Evolutionary conservation across 1,140 invertebrate genomes (phyloP), one percentile per base, ranked within the genome.

Genomic region (Gryllus bimaculatus): DNA sequence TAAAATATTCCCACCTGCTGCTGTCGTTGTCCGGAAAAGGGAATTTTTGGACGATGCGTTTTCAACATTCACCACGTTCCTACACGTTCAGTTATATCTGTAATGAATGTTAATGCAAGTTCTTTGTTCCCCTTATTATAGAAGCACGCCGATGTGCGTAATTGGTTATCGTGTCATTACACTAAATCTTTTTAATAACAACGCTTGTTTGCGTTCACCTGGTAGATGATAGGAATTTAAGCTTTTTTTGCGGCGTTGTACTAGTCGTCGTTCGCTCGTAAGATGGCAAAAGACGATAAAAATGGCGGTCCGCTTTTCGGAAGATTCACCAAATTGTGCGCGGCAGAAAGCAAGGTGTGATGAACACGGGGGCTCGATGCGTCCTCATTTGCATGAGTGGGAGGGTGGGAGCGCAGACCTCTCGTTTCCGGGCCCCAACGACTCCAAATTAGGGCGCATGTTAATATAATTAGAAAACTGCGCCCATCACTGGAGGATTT

Each of bases 381-480:
- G 54, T 3, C 0, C 54, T 66, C 54, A 66, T 66, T 66, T 66
- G 54, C 54, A 66, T 66, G 54, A 66, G 54, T 66, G 7, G 54
- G 10, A 66, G 54, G 18, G 54, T 10, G 54, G 18, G 54, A 7
- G 54, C 54, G 54, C 54, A 10, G 10, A 1, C 54, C 2, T 13
- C 18, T 7, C 10, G 54, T 18, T 66, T 66, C 54, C 54, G 54
- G 54, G 18, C 54, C 54, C 7, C 54, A 66, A 66, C 54, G 18
- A 66, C 54, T 66, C 54, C 54, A 66, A 66, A 66, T 66, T 66
- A 66, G 54, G 18, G 54, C 54, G 54, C 54, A 66, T 66, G 54
- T 66, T 66, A 66, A 66, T 66, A 66, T 66, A 66, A 66, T 66
- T 66, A 66, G 54, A 66, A 66, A 66, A 66, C 10, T 66, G 54